A percentile compares a stretch with the other conserved stretches of the same genome.
These are phyloP conservation scores for Cirrhinus molitorella DNA, from an alignment of 2,797 vertebrate species.

Conservation along the genomic window DNA sequence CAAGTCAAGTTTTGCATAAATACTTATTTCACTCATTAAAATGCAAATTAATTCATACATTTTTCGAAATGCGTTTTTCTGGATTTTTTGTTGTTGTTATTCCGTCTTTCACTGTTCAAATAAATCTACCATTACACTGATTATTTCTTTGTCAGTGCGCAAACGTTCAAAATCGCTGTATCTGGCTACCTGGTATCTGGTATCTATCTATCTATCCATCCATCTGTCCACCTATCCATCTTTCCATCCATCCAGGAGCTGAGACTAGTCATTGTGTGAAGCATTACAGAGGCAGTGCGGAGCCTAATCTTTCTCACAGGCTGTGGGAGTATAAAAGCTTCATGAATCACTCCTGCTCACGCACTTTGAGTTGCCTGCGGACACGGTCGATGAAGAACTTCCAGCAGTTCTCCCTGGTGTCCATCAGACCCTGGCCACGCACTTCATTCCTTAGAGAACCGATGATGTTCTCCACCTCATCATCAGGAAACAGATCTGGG, in stretches of 20 bases:
- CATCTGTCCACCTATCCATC: background rate
- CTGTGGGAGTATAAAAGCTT: conserved; percentile 29
- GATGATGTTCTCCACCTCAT: conserved; percentile 91
- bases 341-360: conserved; percentile 1
- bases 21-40: no score
- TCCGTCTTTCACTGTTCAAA: no score
- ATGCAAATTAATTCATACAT: no score
- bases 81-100: no score
- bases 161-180: no score
- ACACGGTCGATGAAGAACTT: conserved; percentile 93
- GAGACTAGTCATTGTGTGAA: background rate
- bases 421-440: conserved; percentile 83
- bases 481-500: conserved; percentile 90
- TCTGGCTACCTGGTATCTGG: no score
- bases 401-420: conserved; percentile 92
- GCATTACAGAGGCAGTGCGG: background rate
- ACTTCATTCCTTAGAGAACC: conserved; percentile 86
- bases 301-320: conserved; percentile 17
- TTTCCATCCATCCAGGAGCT: no score
- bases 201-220: background rate
- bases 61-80: no score
- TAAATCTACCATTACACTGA: no score
- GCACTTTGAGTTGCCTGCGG: conserved; percentile 90
- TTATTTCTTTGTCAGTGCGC: no score
- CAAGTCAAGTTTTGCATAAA: no score